These are phyloP conservation scores for Pteromalus puparum DNA, from an alignment of 1,140 invertebrate genomes.

Conservation along the genomic window DNA sequence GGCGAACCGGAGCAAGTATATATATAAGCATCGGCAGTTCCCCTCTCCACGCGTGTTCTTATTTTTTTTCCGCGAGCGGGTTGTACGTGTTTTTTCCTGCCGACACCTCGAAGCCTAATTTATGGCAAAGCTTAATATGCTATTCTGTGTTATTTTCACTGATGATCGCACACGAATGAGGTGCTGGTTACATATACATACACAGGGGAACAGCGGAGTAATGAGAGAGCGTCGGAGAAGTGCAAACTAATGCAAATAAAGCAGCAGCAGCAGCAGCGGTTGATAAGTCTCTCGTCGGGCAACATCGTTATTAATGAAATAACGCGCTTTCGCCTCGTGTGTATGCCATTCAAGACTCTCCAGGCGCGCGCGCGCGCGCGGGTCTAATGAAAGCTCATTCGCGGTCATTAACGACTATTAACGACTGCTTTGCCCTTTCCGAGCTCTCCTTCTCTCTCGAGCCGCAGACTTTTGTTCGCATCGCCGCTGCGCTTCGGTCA, in stretches of 20 bases:
- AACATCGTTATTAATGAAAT: conserved; percentile 26
- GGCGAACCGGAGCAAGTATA: conserved; percentile 37
- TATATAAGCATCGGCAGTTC: background rate
- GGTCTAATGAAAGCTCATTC: conserved; percentile 41
- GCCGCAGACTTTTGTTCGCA: background rate
- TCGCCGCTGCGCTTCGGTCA: background rate
- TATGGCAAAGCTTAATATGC: background rate
- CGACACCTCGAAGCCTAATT: conserved; percentile 11
- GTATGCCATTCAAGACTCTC: background rate
- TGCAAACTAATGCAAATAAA: conserved; percentile 17
- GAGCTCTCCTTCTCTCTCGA: background rate
- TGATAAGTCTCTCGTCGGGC: conserved; percentile 24
- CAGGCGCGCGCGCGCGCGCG: background rate
- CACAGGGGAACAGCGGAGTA: background rate
- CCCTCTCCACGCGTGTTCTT: background rate
- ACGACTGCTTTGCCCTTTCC: conserved; percentile 17
- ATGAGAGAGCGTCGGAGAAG: background rate
- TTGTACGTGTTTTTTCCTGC: background rate
- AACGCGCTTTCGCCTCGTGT: background rate
- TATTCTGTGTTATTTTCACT: background rate
- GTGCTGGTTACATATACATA: background rate
- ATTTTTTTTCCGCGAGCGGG: conserved; percentile 10
- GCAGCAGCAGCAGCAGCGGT: background rate
- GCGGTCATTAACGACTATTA: conserved; percentile 35
- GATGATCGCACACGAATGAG: background rate